Conservation (phyloP, 2,113 vertebrate genomes). For the Uria aalge region DNA sequence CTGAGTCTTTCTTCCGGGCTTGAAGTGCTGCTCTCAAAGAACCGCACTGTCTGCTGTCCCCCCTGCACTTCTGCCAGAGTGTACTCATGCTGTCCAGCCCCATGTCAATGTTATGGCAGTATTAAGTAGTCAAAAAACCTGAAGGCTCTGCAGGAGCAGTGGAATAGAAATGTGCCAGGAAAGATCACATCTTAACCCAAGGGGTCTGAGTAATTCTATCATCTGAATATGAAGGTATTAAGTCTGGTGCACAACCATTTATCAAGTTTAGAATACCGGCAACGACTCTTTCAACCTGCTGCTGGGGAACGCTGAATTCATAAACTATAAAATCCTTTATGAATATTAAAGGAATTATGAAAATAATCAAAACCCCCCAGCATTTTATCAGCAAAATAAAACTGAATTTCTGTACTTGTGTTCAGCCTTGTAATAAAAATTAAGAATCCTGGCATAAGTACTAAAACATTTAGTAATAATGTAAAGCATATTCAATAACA, state of each 20-base stretch:
- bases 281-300: neutral
- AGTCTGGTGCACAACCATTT: neutral
- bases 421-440: neutral
- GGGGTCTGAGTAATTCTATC: neutral
- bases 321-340: neutral
- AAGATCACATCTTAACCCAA: neutral
- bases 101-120: neutral
- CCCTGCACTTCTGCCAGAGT: neutral
- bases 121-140: neutral
- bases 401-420: neutral
- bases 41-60: rapidly evolving
- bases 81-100: neutral
- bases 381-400: neutral
- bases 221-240: neutral
- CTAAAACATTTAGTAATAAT: neutral
- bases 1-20: neutral
- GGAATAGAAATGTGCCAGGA: neutral
- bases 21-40: neutral
- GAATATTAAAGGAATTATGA: neutral
- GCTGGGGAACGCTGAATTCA: neutral
- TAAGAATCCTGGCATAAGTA: neutral
- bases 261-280: neutral
- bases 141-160: neutral
- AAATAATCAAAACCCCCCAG: neutral
- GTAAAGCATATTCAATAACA: neutral